phyloP scores from a whole-genome alignment of 2,113 vertebrate species.

The Antechinus stuartii region DNA sequence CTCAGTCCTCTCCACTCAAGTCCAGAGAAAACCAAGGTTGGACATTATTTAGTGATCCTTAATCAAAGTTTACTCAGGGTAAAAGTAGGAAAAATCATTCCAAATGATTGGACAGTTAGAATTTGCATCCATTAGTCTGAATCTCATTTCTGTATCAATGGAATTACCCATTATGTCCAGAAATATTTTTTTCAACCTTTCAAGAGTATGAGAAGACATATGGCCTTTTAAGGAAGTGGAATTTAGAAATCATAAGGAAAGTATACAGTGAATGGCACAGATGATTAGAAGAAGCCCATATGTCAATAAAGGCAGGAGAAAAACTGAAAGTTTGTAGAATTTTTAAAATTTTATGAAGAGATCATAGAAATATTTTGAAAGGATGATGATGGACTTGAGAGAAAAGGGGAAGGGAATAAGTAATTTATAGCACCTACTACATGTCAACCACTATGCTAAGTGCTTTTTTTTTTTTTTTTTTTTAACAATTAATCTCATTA shows the following conservation, averaged over 20 bases:
- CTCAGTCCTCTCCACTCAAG: too few relatives aligned
- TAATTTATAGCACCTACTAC: not conserved
- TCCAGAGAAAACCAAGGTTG: too few relatives aligned
- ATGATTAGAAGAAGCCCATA: not conserved
- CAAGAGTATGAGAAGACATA: too few relatives aligned
- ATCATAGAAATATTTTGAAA: not conserved
- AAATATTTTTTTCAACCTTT: too few relatives aligned
- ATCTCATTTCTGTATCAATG: too few relatives aligned
- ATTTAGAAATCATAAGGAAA: not conserved
- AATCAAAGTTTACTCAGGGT: too few relatives aligned
- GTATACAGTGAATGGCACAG: not conserved
- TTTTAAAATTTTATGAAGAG: not conserved
- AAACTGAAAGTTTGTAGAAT: not conserved
- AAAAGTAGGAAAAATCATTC: too few relatives aligned
- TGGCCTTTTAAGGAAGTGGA: not conserved
- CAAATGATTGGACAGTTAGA: too few relatives aligned
- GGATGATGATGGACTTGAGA: not conserved
- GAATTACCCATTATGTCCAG: too few relatives aligned
- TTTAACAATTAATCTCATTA: not conserved
- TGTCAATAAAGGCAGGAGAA: not conserved
- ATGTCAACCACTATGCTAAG: not conserved
- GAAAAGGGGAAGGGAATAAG: not conserved
- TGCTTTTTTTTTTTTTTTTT: not conserved
- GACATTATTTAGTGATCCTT: too few relatives aligned
- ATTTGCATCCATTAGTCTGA: too few relatives aligned